Base-by-base conservation (phyloP, 2,888 invertebrate species). In the Cryptocheilus praepositus region DNA sequence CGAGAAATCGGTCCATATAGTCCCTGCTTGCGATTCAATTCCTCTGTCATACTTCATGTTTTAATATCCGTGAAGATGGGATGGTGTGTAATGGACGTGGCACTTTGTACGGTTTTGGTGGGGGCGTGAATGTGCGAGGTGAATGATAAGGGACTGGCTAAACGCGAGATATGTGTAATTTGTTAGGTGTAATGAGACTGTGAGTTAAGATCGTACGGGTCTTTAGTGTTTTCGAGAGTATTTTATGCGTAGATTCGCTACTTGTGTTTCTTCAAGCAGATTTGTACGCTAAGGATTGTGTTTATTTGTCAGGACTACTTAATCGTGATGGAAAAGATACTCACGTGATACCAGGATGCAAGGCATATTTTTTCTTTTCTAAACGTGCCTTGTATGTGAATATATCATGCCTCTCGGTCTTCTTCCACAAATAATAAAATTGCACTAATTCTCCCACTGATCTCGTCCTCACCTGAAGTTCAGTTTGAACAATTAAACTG, bases 361-460 rank as follows among this genome's bases (percentile, higher is more conserved):
- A 89, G 4, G 95, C 94, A 87, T 97, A 97, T 87, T 97, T 97
- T 88, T 96, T 96, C 90, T 98, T 98, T 85, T 97, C 97, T 78
- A 97, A 89, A 58, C 96, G 91, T 11, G 95, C 94, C 89, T 96
- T 96, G 86, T 96, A 95, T 0, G 97, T 97, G 87, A 94, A 94
- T 82, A 94, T 94, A 89, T 99, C 99, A 89, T 98, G 98, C 18
- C 99, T 92, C 86, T 98, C 98, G 25, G 98, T 98, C 89, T 99
- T 99, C 90, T 99, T 99, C 99, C 99, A 99, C 63, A 98, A 92
- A 83, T 96, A 96, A 89, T 96, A 96, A 90, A 99, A 99, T 87
- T 98, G 97, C 15, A 99, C 98, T 71, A 99, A 90, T 89, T 99
- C 99, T 43, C 98, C 97, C 52, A 99, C 98, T 8, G 97, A 96